Evolutionary conservation across 2,888 invertebrate genomes (phyloP), one percentile per base, ranked within the genome.

Genomic region (Phlogophora meticulosa): DNA sequence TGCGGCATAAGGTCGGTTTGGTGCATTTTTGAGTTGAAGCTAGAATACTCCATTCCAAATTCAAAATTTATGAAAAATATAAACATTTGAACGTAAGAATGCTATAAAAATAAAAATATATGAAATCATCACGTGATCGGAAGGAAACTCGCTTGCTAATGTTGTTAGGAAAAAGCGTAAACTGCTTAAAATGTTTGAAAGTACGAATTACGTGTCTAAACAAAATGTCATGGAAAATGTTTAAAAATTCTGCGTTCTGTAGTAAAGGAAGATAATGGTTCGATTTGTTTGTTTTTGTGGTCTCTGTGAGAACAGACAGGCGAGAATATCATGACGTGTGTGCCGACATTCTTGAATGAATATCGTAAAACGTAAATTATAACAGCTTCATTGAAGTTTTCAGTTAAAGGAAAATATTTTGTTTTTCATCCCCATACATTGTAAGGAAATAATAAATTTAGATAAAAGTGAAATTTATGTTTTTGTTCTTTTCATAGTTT

Each of bases 111-210:
- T 42, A 11, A 24, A 62, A 59, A 49, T 36, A n/a, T 36, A 69
- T 55, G 61, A 53, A 38, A 4, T 57, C 38, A 55, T 63, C 60
- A 56, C 51, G 52, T 61, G 38, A 67, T 56, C 61, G 80, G 71
- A 80, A 71, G 71, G 69, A 73, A 71, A 63, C 48, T 51, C 34
- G 20, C 32, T 62, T 36, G 63, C 40, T 51, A 51, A 46, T 38
- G 40, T 40, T 46, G 53, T 49, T 55, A 34, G 63, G 46, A 76
- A 53, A 55, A 55, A 56, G 22, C 55, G 60, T 73, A 64, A 66
- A 62, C 53, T 55, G 56, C 46, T 70, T 63, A 43, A 59, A 63
- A 74, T 69, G 60, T 78, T 78, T 67, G 52, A 63, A 52, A 60
- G 57, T 10, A 34, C 28, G 48, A 49, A 71, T 68, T 65, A 55